phyloP scores from a whole-genome alignment of 1,140 invertebrate genomes.

The Chrysomallon squamiferum region DNA sequence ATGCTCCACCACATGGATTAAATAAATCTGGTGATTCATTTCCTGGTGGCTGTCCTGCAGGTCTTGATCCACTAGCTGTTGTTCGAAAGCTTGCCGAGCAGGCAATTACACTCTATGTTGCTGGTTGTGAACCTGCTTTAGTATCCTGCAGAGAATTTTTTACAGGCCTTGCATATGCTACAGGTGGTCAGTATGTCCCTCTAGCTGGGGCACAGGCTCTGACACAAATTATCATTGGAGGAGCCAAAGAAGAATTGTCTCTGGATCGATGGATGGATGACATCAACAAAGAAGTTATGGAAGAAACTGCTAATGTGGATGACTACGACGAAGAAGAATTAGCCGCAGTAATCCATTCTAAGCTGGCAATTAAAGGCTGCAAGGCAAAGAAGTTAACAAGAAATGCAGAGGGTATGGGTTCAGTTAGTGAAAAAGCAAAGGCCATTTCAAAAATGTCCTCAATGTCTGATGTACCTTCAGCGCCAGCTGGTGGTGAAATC shows the following conservation, averaged over 20 bases:
- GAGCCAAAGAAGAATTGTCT: conserved; percentile 52
- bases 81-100: conserved; percentile 43
- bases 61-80: conserved; percentile 48
- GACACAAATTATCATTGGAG: conserved; percentile 46
- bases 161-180: conserved; percentile 45
- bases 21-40: conserved; percentile 24
- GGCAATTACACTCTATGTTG: conserved; percentile 47
- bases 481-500: not conserved
- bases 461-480: conserved; percentile 16
- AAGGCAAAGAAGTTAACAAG: conserved; percentile 23
- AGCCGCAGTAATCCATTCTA: conserved; percentile 19
- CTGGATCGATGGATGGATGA: conserved; percentile 47
- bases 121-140: conserved; percentile 50
- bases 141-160: conserved; percentile 53
- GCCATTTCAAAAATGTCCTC: conserved; percentile 17
- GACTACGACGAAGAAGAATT: conserved; percentile 37
- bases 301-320: conserved; percentile 21
- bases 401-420: conserved; percentile 21
- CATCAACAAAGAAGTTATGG: conserved; percentile 38
- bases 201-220: conserved; percentile 36
- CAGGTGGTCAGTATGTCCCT: conserved; percentile 55
- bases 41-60: conserved; percentile 35
- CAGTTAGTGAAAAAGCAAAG: conserved; percentile 12
- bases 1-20: conserved; percentile 56
- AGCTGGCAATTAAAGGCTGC: conserved; percentile 27